Base-by-base conservation (phyloP, 2,797 vertebrate genomes). In the Acanthurus lineatus region DNA sequence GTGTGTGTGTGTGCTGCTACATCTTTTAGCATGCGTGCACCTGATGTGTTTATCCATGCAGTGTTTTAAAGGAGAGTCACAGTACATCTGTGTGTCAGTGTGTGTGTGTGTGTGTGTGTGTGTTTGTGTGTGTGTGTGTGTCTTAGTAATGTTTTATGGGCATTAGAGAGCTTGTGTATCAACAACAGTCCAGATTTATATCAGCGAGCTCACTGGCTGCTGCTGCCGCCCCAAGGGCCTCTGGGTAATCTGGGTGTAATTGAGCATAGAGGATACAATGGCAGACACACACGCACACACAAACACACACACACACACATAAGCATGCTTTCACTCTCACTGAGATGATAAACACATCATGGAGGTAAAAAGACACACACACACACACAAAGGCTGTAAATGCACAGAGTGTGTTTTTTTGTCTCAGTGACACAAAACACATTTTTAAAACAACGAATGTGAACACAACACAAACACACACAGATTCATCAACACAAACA, bases 171-270 rank as follows among this genome's bases (percentile, higher is more conserved):
- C 62, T 25, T 76, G 71, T 89, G 73, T 72, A 79, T 87, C 86
- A 87, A 91, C 87, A 89, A 83, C 77, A 78, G 17, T 64, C 58
- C 82, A 89, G 91, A 93, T 94, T 93, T 91, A 88, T 94, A 86
- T 88, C 84, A 77, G 75, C 60, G 19, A 73, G 80, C 82, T 84
- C 82, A 62, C 86, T 38, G 79, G 84, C 89, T 92, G 90, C 89
- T 84, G 68, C 81, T n/a, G n/a, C n/a, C 42, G 88, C 86, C 87
- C 73, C 83, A 62, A 65, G 80, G 86, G 90, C 87, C 74, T 84
- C 90, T 94, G 93, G 90, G 93, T 94, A 93, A 93, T 94, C 86
- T 91, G 54, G 81, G 83, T 91, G 88, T 93, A 93, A 94, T 92
- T 90, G 88, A 93, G 89, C 88, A 83, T 86, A 65, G 90, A 91